Conservation (phyloP, 2,113 vertebrate genomes). For the Empidonax traillii region DNA sequence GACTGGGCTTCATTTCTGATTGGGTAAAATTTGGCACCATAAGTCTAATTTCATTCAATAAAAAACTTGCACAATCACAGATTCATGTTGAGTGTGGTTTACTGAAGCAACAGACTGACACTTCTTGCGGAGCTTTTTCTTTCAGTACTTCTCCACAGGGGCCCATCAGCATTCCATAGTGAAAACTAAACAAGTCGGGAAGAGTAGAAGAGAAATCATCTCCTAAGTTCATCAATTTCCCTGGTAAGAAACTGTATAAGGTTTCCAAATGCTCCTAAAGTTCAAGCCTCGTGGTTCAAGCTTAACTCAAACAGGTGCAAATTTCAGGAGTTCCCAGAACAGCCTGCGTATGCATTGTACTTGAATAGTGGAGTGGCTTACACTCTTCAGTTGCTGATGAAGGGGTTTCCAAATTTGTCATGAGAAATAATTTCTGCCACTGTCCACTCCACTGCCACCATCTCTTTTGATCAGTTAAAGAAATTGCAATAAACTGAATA, state of each 20-base stretch:
- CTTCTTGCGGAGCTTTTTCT: neutral
- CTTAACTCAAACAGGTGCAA: neutral
- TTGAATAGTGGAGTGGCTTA: neutral
- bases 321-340: neutral
- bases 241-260: slow-evolving; percentile 24
- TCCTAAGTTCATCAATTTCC: slow-evolving; percentile 75
- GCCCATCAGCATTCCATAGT: slow-evolving; percentile 71
- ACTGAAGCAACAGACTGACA: neutral
- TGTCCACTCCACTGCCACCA: neutral
- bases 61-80: neutral
- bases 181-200: slow-evolving; percentile 65
- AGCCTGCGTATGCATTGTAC: neutral
- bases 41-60: neutral
- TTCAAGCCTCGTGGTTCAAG: neutral
- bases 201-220: slow-evolving; percentile 50
- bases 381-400: neutral
- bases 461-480: neutral
- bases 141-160: neutral
- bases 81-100: neutral
- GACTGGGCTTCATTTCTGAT: neutral
- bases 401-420: neutral
- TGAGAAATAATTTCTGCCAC: neutral
- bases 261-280: neutral
- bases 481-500: neutral
- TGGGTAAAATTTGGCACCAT: neutral